Evolutionary conservation across 2,113 vertebrate species (phyloP).

Genomic region (Vulpes ferrilata): DNA sequence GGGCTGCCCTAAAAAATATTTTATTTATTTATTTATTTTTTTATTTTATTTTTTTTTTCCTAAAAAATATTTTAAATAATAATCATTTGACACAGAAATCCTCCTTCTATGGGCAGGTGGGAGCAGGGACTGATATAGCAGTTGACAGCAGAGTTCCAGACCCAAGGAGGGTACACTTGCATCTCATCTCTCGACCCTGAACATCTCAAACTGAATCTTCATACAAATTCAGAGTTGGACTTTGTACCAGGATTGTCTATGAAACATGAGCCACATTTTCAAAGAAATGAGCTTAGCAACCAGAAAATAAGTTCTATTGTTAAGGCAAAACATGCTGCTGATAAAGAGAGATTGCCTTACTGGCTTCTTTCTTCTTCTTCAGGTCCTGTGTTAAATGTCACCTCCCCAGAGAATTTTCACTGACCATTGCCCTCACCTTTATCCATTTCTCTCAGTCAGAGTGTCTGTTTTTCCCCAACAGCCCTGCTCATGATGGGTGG

Average conservation of each 20-base stretch:
- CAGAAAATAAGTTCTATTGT: not conserved
- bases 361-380: not conserved
- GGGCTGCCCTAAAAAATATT: not conserved
- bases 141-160: fast-evolving
- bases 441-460: not conserved
- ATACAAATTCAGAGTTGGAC: not conserved
- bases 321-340: not conserved
- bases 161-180: not conserved
- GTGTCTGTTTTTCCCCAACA: too few species aligned
- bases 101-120: not conserved
- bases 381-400: not conserved
- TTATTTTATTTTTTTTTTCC: too few species aligned
- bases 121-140: too few species aligned
- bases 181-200: fast-evolving
- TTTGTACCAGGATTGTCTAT: not conserved
- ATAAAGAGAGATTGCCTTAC: not conserved
- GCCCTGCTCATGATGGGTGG: too few species aligned
- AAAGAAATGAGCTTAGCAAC: not conserved
- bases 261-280: not conserved
- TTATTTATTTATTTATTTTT: too few species aligned
- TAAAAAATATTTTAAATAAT: not conserved
- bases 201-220: not conserved
- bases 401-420: not conserved
- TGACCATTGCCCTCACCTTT: not conserved
- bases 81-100: not conserved